Percentiles rank a stretch among this genome's conserved stretches.
phyloP scores from a whole-genome alignment of 2,888 invertebrate genomes.

The Nomada flava region DNA sequence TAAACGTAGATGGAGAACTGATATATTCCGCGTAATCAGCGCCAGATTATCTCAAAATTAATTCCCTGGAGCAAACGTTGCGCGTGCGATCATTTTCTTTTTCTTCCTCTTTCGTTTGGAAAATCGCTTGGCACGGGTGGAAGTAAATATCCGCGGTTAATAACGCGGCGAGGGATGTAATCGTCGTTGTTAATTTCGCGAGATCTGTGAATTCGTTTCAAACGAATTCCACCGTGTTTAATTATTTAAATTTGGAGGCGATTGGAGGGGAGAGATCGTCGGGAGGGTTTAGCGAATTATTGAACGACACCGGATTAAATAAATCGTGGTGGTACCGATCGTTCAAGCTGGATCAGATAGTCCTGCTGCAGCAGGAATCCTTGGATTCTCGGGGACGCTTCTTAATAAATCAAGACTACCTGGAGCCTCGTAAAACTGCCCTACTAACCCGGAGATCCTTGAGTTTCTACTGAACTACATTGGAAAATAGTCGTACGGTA shows the following conservation, averaged over 20 bases:
- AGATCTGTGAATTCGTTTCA: too few species aligned
- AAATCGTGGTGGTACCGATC: not conserved
- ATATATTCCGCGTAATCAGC: constrained; percentile 10
- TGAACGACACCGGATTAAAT: not conserved
- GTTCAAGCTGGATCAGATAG: not conserved
- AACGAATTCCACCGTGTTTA: too few species aligned
- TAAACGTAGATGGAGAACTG: constrained; percentile 7
- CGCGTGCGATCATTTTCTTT: not conserved
- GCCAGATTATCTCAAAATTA: constrained; percentile 5
- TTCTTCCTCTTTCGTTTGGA: not conserved
- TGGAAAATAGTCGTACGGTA: not conserved
- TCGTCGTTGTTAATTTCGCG: too few species aligned
- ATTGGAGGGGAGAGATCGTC: not conserved
- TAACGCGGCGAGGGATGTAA: too few species aligned
- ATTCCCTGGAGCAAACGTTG: not conserved
- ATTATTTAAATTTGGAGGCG: too few species aligned
- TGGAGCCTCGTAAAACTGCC: constrained; percentile 28
- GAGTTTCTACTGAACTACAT: not conserved
- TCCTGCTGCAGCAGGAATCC: not conserved
- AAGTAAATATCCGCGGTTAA: too few species aligned
- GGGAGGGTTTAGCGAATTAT: not conserved
- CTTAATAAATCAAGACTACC: constrained; percentile 26
- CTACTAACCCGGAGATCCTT: constrained; percentile 17
- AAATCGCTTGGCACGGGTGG: too few species aligned
- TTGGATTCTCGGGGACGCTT: constrained; percentile 5